A percentile compares a stretch with the other conserved stretches of the same genome.
These are phyloP conservation scores for Volucella inflata DNA, from an alignment of 2,888 invertebrate genomes.

Conservation along the genomic window DNA sequence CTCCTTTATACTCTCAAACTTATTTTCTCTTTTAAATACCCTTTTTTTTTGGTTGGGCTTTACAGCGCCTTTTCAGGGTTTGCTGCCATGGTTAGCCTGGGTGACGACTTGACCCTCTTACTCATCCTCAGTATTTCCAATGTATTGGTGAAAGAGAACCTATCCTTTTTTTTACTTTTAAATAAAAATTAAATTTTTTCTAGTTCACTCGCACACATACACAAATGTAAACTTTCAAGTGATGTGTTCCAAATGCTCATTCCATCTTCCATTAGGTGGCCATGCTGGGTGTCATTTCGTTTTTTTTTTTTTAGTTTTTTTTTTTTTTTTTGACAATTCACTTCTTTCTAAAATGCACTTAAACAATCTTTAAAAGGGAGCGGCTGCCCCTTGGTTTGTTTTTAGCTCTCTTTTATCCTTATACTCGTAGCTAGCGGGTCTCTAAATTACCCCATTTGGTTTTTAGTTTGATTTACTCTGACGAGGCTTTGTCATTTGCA, in stretches of 20 bases:
- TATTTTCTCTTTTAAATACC: slow-evolving; percentile 75
- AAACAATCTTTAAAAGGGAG: slow-evolving; percentile 43
- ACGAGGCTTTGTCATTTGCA: slow-evolving; percentile 15
- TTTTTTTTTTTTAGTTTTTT: slow-evolving; percentile 14
- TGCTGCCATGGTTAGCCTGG: background rate
- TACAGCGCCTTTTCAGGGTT: no score
- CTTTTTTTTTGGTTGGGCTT: slow-evolving; percentile 45
- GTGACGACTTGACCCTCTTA: slow-evolving; percentile 17
- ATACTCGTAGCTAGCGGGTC: slow-evolving; percentile 46
- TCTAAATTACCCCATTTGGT: slow-evolving; percentile 39
- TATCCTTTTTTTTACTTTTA: background rate
- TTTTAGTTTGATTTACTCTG: slow-evolving; percentile 48
- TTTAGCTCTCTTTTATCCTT: slow-evolving; percentile 35
- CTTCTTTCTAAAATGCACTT: slow-evolving; percentile 66
- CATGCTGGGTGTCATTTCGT: slow-evolving; percentile 41
- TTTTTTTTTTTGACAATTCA: slow-evolving; percentile 45
- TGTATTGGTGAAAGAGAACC: slow-evolving; percentile 71
- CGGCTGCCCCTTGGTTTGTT: slow-evolving; percentile 47
- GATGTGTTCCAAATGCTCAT: slow-evolving; percentile 60
- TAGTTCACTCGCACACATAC: slow-evolving; percentile 42
- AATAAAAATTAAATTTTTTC: slow-evolving; percentile 68
- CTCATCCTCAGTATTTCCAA: slow-evolving; percentile 47
- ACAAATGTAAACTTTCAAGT: slow-evolving; percentile 34
- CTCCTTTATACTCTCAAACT: slow-evolving; percentile 37
- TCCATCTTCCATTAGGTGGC: slow-evolving; percentile 58